Conservation (phyloP, 2,113 vertebrate species). For the Castor canadensis region DNA sequence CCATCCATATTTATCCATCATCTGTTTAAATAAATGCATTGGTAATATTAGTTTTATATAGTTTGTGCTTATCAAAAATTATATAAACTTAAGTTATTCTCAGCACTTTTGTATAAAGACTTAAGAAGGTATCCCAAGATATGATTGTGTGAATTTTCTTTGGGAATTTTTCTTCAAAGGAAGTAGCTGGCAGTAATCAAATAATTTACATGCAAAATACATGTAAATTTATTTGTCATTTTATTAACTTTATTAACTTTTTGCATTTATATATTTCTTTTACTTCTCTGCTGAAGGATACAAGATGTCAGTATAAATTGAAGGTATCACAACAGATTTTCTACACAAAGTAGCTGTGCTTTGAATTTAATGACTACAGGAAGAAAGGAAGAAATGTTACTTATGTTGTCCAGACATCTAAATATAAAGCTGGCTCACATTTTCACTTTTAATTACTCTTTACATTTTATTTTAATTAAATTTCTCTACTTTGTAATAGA, state of each 20-base stretch:
- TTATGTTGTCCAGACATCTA: not conserved
- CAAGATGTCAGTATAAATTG: not conserved
- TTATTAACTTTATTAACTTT: conserved; percentile 29
- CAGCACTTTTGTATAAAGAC: conserved; percentile 7
- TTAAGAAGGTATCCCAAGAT: not conserved
- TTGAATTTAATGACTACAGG: conserved; percentile 52
- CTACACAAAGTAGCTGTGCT: conserved; percentile 27
- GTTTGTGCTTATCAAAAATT: conserved; percentile 5
- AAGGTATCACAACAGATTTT: conserved; percentile 31
- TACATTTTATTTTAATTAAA: conserved; percentile 33
- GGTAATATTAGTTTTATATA: not conserved
- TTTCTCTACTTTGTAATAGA: conserved; percentile 24
- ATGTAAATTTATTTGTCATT: not conserved
- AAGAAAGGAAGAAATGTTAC: not conserved
- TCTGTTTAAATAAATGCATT: not conserved
- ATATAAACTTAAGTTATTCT: not conserved
- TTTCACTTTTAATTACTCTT: conserved; percentile 35
- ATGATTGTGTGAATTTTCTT: not conserved
- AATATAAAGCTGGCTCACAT: not conserved
- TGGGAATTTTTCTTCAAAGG: conserved; percentile 7
- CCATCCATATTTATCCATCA: not conserved
- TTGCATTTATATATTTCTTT: conserved; percentile 41
- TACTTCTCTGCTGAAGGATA: not conserved
- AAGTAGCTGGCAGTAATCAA: not conserved
- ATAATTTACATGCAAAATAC: not conserved